phyloP scores from a whole-genome alignment of 2,113 vertebrate genomes.

The Coptodon rendalli region DNA sequence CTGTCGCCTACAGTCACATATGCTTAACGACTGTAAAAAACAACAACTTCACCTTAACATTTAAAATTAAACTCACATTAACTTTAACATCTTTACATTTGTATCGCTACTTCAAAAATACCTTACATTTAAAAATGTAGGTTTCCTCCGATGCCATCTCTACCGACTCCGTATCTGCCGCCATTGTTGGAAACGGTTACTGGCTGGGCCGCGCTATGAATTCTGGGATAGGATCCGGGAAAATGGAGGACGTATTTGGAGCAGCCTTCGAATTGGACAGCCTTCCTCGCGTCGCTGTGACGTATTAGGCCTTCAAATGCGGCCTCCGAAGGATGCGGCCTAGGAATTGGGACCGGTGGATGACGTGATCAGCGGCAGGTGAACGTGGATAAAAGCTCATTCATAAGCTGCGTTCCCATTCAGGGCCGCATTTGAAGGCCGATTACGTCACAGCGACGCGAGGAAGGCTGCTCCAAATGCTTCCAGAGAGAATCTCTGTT shows the following conservation, averaged over 20 bases:
- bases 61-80: neutral
- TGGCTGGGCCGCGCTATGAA: neutral
- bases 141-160: neutral
- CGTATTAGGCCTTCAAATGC: neutral
- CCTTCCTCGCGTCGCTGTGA: neutral
- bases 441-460: neutral
- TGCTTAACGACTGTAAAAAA: accelerated
- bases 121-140: neutral
- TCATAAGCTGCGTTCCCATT: neutral
- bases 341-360: neutral
- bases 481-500: neutral
- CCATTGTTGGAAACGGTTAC: neutral
- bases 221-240: neutral
- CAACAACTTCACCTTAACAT: neutral
- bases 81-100: neutral
- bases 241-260: neutral
- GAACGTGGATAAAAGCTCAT: neutral
- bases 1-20: neutral
- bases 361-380: neutral
- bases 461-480: neutral
- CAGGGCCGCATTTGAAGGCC: neutral
- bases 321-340: neutral
- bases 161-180: neutral
- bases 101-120: accelerated
- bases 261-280: neutral